Conservation (phyloP, 2,888 invertebrate species). For the Apocheima hispidaria region DNA sequence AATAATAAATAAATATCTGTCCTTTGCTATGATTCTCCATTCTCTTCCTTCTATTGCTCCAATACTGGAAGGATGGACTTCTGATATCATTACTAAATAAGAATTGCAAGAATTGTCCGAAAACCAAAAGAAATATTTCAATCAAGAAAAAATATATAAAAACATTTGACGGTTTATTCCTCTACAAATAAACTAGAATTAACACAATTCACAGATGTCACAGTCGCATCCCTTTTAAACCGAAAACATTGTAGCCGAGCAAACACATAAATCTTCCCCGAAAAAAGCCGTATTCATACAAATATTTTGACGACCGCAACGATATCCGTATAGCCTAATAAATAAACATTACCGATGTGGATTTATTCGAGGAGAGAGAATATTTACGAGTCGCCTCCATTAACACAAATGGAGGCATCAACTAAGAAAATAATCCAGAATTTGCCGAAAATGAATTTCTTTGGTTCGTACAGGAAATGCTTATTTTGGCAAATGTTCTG, state of each 20-base stretch:
- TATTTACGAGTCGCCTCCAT: slow-evolving; percentile 66
- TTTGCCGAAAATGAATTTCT: slow-evolving; percentile 45
- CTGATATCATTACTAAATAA: too few relatives aligned
- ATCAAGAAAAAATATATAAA: neutral
- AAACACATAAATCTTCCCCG: slow-evolving; percentile 31
- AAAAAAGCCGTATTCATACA: slow-evolving; percentile 31
- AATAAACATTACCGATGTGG: slow-evolving; percentile 64
- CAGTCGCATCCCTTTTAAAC: slow-evolving; percentile 21
- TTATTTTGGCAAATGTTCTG: slow-evolving; percentile 37
- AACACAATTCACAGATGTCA: slow-evolving; percentile 24
- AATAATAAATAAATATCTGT: too few relatives aligned
- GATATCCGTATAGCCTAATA: slow-evolving; percentile 39
- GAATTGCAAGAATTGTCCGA: too few relatives aligned
- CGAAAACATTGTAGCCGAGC: slow-evolving; percentile 22
- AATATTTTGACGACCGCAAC: slow-evolving; percentile 37
- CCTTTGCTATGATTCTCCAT: too few relatives aligned
- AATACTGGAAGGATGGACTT: too few relatives aligned
- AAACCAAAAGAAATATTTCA: neutral
- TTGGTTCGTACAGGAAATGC: slow-evolving; percentile 36
- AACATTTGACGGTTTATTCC: neutral
- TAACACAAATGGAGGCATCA: slow-evolving; percentile 64
- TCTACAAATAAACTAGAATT: slow-evolving; percentile 15
- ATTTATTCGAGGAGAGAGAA: slow-evolving; percentile 56
- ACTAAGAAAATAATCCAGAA: slow-evolving; percentile 63
- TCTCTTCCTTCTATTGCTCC: too few relatives aligned